phyloP scores from a whole-genome alignment of 2,888 invertebrate genomes.

The Elysia crispata region DNA sequence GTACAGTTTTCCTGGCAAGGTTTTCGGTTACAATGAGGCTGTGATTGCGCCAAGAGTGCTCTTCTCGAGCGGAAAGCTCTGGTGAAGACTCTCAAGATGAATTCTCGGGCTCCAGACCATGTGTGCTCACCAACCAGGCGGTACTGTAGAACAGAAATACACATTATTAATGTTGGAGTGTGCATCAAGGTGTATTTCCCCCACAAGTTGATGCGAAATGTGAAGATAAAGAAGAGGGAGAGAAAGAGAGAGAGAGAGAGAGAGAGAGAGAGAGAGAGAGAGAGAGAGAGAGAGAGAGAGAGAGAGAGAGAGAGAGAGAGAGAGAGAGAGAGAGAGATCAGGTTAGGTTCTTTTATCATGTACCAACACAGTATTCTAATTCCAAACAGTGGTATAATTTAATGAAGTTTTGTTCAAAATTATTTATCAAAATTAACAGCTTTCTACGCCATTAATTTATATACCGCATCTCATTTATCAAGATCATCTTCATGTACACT shows the following conservation, averaged over 20 bases:
- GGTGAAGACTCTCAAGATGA: conserved; percentile 53
- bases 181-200: no score
- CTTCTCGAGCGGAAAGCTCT: conserved; percentile 24
- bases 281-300: no score
- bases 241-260: no score
- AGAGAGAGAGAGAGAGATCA: no score
- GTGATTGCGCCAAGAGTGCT: not conserved
- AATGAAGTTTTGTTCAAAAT: not conserved
- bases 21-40: not conserved
- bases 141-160: conserved; percentile 52
- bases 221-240: no score
- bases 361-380: not conserved
- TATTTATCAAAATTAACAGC: not conserved
- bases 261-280: no score
- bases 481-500: not conserved
- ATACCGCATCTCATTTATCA: no score
- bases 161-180: not conserved
- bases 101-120: conserved; percentile 63
- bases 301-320: no score
- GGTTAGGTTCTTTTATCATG: no score
- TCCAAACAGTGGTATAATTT: not conserved
- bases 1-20: no score
- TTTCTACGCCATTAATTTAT: no score
- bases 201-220: no score
- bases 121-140: conserved; percentile 68